A percentile compares a stretch with the other conserved stretches of the same genome.
Conservation (phyloP, 1,140 invertebrate genomes). For the Hyles euphorbiae region DNA sequence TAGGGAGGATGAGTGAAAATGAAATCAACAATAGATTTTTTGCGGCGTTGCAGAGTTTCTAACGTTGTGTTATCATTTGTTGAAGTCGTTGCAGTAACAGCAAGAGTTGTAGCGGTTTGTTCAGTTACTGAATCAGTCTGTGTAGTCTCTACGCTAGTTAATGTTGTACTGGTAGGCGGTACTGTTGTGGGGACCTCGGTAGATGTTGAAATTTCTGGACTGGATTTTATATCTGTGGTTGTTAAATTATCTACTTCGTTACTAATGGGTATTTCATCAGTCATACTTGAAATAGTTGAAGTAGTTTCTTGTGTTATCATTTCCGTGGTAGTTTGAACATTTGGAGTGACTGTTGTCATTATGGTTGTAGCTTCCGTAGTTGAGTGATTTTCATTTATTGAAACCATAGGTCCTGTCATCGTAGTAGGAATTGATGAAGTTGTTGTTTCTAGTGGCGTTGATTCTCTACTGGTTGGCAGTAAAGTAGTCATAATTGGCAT, state of each 20-base stretch:
- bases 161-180: constrained; percentile 2
- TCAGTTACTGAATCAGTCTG: background rate
- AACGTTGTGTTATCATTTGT: constrained; percentile 35
- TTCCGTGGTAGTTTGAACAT: constrained; percentile 9
- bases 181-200: constrained; percentile 23
- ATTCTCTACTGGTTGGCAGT: constrained; percentile 15
- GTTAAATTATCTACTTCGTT: constrained; percentile 23
- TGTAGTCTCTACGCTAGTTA: background rate
- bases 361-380: constrained; percentile 5
- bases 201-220: constrained; percentile 14
- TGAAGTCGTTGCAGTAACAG: constrained; percentile 14
- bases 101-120: too few species aligned
- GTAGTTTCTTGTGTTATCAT: constrained; percentile 9
- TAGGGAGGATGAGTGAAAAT: constrained; percentile 54
- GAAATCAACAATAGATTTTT: constrained; percentile 64
- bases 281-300: constrained; percentile 9
- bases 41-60: constrained; percentile 54
- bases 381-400: background rate
- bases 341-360: constrained; percentile 4
- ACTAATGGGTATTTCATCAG: constrained; percentile 18
- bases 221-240: constrained; percentile 9
- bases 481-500: constrained; percentile 5
- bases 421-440: constrained; percentile 2
- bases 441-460: constrained; percentile 8
- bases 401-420: background rate